Percentiles rank a stretch among this genome's conserved stretches.
Evolutionary conservation across 2,797 vertebrate genomes (phyloP).

Genomic region (Ptychobarbus kaznakovi): DNA sequence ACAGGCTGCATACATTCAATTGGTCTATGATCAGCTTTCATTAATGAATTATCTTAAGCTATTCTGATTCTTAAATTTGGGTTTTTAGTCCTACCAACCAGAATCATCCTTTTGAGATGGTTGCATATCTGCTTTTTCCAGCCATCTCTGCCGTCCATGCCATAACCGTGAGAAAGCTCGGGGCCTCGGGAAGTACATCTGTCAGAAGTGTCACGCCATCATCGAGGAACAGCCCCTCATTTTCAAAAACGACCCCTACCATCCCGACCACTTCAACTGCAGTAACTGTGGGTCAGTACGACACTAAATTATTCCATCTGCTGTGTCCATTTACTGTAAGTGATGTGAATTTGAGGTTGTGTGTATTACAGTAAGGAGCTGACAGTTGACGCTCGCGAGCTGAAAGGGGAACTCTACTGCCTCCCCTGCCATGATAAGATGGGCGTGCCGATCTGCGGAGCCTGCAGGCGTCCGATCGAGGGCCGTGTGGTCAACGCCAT

Average conservation of each 20-base stretch:
- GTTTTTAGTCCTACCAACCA: background rate
- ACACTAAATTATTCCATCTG: background rate
- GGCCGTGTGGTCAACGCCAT: conserved; percentile 98
- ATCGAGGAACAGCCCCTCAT: conserved; percentile 97
- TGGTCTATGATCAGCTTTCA: background rate
- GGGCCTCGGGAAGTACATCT: conserved; percentile 78
- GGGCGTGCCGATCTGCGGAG: conserved; percentile 98
- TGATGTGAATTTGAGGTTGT: background rate
- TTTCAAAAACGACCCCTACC: conserved; percentile 98
- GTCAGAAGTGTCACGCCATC: conserved; percentile 97
- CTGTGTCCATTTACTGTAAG: background rate
- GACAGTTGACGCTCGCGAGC: conserved; percentile 93
- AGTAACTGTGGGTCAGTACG: conserved; percentile 90
- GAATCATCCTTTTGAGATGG: background rate
- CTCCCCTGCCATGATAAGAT: conserved; percentile 98
- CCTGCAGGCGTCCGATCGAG: conserved; percentile 95
- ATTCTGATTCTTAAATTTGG: background rate
- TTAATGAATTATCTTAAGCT: background rate
- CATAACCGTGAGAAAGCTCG: conserved; percentile 97
- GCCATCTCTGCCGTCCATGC: conserved; percentile 95
- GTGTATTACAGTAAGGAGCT: conserved; percentile 88
- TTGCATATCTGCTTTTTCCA: conserved; percentile 65
- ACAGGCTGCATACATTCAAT: background rate
- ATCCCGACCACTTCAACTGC: conserved; percentile 99
- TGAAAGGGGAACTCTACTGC: conserved; percentile 97